phyloP scores from a whole-genome alignment of 2,113 vertebrate species.

The Bufo bufo region DNA sequence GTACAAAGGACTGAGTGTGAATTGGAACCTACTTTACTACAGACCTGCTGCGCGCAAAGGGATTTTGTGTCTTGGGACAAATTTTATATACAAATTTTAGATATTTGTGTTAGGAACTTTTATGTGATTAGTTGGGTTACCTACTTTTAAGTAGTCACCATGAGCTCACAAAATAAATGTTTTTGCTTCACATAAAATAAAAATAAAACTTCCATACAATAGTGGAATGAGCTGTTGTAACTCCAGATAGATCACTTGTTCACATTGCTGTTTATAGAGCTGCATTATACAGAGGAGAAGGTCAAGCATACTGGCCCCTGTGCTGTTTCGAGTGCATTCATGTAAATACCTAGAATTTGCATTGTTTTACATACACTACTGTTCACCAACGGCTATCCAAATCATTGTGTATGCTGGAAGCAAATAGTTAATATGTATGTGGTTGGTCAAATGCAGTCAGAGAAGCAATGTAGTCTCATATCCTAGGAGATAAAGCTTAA shows the following conservation, averaged over 20 bases:
- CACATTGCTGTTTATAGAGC: neutral
- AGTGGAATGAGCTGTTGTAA: neutral
- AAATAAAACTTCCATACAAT: neutral
- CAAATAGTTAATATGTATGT: conserved; percentile 52
- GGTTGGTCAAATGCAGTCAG: neutral
- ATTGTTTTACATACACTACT: conserved; percentile 44
- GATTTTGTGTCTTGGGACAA: too few species aligned
- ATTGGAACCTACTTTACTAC: too few species aligned
- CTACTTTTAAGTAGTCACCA: neutral
- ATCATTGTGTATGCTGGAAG: conserved; percentile 17
- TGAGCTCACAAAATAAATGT: neutral
- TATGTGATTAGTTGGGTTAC: neutral
- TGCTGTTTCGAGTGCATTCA: neutral
- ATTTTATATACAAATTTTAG: too few species aligned
- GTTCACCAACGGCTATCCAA: conserved; percentile 17
- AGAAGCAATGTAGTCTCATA: conserved; percentile 1
- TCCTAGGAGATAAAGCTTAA: neutral
- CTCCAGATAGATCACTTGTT: neutral
- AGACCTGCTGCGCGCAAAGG: too few species aligned
- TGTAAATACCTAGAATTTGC: conserved; percentile 44
- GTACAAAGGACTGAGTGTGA: too few species aligned
- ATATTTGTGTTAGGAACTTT: too few species aligned
- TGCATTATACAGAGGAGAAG: neutral
- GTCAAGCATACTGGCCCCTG: conserved; percentile 48
- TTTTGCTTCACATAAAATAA: neutral